Percentiles rank a stretch among this genome's conserved stretches.
Evolutionary conservation across 2,113 vertebrate genomes (phyloP).

Genomic region (Neolamprologus cancellatus): DNA sequence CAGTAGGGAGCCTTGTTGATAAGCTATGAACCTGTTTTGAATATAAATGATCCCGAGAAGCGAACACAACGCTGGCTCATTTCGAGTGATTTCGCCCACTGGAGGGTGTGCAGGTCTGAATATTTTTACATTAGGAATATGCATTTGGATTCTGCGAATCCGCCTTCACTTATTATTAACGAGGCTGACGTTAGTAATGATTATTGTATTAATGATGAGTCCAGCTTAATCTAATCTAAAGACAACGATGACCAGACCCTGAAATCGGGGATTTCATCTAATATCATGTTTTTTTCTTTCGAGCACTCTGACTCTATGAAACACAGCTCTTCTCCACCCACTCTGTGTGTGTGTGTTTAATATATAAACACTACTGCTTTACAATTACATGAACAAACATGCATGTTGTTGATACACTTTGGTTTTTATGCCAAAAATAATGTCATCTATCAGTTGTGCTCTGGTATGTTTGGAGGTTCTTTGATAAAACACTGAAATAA

Average conservation of each 20-base stretch:
- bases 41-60: conserved; percentile 42
- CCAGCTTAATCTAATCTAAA: not conserved
- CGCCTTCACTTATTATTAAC: not conserved
- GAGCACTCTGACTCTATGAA: not conserved
- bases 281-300: not conserved
- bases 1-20: conserved; percentile 47
- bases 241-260: not conserved
- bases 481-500: not conserved
- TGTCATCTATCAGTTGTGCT: not conserved
- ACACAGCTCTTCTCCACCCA: not conserved
- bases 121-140: conserved; percentile 10
- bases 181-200: not conserved
- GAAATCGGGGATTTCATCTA: not conserved
- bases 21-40: conserved; percentile 49
- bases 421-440: not conserved
- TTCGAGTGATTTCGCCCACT: conserved; percentile 4
- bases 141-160: conserved; percentile 5
- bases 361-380: not conserved
- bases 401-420: not conserved
- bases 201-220: not conserved
- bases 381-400: not conserved
- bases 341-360: not conserved
- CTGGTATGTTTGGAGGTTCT: not conserved
- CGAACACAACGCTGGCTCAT: not conserved
- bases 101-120: not conserved